phyloP scores from a whole-genome alignment of 2,113 vertebrate genomes.

The Sylvilagus bachmani region DNA sequence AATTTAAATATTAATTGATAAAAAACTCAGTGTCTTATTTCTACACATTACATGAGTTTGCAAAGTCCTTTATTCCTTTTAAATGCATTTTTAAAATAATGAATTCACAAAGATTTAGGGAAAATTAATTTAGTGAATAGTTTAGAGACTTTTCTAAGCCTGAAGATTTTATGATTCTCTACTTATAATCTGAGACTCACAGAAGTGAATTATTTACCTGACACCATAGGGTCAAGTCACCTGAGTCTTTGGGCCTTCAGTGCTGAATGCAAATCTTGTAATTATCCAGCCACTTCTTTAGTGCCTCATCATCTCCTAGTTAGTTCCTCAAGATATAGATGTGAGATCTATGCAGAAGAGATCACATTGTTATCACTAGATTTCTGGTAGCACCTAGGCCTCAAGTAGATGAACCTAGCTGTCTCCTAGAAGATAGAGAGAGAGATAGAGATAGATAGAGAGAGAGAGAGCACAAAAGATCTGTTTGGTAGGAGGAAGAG shows the following conservation, averaged over 20 bases:
- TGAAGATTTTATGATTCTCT: not conserved
- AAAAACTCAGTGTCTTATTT: not conserved
- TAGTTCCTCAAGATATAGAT: constrained; percentile 78
- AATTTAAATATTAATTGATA: not conserved
- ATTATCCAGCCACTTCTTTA: constrained; percentile 2
- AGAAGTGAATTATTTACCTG: not conserved
- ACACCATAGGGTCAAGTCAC: no score
- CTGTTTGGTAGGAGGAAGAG: constrained; percentile 73
- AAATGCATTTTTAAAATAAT: not conserved
- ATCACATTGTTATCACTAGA: constrained; percentile 74
- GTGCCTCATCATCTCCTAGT: constrained; percentile 58
- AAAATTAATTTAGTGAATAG: not conserved
- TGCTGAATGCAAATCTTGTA: not conserved
- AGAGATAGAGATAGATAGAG: no score
- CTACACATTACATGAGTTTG: not conserved
- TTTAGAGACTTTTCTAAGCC: not conserved
- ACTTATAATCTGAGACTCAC: not conserved
- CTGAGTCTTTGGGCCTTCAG: not conserved
- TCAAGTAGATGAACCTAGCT: constrained; percentile 77
- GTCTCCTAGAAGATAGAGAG: constrained; percentile 74
- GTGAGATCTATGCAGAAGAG: constrained; percentile 76
- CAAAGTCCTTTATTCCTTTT: not conserved
- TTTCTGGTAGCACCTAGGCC: not conserved
- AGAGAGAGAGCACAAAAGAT: not conserved
- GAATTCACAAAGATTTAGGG: not conserved